Conservation (phyloP, 2,113 vertebrate species). For the Syngnathoides biaculeatus region DNA sequence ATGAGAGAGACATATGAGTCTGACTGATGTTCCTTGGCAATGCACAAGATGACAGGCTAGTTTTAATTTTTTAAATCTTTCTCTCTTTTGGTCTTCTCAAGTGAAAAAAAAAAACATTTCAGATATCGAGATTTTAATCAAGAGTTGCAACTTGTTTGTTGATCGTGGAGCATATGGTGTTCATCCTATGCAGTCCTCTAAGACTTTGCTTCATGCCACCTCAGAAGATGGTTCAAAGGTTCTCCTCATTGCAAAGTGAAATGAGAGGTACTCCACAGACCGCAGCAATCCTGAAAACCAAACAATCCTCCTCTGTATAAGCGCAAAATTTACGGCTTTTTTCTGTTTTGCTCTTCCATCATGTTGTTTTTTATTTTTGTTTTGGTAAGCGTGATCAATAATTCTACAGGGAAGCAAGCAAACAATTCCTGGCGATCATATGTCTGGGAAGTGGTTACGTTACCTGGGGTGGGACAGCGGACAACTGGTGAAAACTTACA, state of each 20-base stretch:
- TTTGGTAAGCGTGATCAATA: too few species aligned
- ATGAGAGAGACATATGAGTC: conserved; percentile 8
- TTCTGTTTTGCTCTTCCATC: too few species aligned
- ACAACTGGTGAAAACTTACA: too few species aligned
- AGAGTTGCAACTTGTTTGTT: too few species aligned
- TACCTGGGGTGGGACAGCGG: too few species aligned
- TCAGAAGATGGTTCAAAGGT: not conserved
- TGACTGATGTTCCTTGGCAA: not conserved
- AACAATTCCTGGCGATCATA: too few species aligned
- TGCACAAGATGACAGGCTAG: not conserved
- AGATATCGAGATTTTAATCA: not conserved
- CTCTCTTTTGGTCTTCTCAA: not conserved
- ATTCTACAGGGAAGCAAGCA: too few species aligned
- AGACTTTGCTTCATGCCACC: not conserved
- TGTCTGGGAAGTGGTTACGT: too few species aligned
- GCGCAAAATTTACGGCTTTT: not conserved
- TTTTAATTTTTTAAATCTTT: not conserved
- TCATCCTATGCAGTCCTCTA: too few species aligned
- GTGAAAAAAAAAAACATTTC: not conserved
- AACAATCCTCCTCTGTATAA: not conserved
- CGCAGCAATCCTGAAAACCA: not conserved
- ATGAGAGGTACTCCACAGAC: not conserved
- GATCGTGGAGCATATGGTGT: too few species aligned
- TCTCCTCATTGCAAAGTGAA: not conserved
- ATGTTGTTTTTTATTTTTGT: too few species aligned